Evolutionary conservation across 64 coral and sea anemone genomes (phyloP).

Genomic region (Acropora tenuis): DNA sequence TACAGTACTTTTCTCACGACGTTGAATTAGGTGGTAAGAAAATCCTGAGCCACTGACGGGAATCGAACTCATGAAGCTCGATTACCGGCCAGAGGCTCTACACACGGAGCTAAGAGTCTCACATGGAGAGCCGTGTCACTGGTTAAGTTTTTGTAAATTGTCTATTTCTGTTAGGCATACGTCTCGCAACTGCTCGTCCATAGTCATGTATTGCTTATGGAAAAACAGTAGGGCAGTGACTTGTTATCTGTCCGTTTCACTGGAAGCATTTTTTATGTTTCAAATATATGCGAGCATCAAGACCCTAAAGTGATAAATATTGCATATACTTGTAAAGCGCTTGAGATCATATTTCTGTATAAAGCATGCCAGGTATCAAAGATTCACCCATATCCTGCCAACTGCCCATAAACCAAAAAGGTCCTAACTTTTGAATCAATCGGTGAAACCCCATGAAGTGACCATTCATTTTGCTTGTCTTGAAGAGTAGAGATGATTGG

Average conservation of each 20-base stretch:
- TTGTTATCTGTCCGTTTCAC: no score
- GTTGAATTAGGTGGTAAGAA: neutral
- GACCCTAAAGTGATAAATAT: no score
- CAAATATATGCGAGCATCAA: no score
- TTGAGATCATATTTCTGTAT: no score
- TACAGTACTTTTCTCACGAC: neutral
- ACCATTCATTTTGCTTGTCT: neutral
- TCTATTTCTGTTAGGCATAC: neutral
- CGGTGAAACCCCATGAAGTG: neutral
- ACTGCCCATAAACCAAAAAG: neutral
- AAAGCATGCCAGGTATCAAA: no score
- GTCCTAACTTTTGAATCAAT: neutral
- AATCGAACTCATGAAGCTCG: neutral
- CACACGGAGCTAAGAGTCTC: neutral
- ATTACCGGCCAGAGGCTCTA: neutral
- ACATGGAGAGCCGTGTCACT: neutral
- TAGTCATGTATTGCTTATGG: neutral
- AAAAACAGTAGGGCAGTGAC: no score
- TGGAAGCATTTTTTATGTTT: no score
- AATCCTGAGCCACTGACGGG: neutral
- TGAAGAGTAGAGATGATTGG: neutral
- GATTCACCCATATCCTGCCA: neutral
- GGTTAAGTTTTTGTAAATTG: neutral
- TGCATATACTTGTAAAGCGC: no score
- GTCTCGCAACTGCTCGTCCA: neutral